Evolutionary conservation across 2,797 vertebrate genomes (phyloP).

Genomic region (Darevskia mixta): DNA sequence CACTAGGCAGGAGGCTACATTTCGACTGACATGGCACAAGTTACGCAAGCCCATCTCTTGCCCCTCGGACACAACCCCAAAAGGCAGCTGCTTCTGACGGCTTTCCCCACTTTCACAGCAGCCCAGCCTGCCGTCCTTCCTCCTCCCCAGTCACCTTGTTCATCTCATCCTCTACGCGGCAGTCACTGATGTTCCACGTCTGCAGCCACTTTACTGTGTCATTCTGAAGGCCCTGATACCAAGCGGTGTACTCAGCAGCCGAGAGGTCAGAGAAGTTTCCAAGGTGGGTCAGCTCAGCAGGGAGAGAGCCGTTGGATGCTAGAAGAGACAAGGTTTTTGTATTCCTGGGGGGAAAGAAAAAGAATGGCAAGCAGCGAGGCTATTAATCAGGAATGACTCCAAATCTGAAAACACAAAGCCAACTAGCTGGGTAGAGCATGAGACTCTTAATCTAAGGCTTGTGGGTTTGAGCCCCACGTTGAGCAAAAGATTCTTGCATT

Average conservation of each 20-base stretch:
- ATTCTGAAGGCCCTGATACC: conserved; percentile 25
- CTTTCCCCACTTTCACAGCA: background rate
- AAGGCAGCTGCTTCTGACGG: background rate
- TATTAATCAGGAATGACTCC: background rate
- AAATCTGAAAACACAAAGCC: background rate
- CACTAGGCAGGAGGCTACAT: background rate
- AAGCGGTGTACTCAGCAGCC: conserved; percentile 29
- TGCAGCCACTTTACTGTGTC: background rate
- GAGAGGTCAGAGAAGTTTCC: background rate
- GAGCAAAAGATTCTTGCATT: too few species aligned
- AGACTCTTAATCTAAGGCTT: too few species aligned
- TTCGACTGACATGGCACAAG: background rate
- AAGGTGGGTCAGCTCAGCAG: fast-evolving
- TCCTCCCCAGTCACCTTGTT: conserved; percentile 22
- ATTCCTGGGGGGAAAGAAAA: background rate
- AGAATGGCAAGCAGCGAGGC: background rate
- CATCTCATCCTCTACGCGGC: conserved; percentile 43
- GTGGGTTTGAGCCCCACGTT: too few species aligned
- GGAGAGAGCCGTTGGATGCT: background rate
- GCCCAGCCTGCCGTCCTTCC: background rate
- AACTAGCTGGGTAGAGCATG: background rate
- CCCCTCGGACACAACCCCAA: too few species aligned
- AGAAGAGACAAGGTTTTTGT: background rate
- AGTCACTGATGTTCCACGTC: conserved; percentile 22
- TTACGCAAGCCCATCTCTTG: background rate